Conservation (phyloP, 2,888 invertebrate genomes). For the Mamestra brassicae region DNA sequence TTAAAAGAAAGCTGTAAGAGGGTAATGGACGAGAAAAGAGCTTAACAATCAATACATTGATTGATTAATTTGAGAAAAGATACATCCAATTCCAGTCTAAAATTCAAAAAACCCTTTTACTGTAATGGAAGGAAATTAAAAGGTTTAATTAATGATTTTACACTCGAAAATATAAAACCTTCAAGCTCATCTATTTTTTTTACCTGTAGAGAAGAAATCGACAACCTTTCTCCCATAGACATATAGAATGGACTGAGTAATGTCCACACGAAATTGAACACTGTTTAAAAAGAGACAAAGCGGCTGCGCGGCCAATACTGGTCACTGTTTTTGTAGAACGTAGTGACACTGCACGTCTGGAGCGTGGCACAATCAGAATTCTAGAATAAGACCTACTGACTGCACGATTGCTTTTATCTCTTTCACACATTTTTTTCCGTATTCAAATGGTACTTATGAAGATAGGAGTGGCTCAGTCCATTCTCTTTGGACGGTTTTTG, state of each 20-base stretch:
- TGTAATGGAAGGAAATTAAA: slow-evolving; percentile 7
- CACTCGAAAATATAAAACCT: not conserved
- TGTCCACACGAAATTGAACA: no score
- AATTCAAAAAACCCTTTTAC: slow-evolving; percentile 11
- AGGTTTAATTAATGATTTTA: slow-evolving; percentile 24
- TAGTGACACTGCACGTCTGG: not conserved
- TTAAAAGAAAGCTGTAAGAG: not conserved
- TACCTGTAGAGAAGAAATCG: not conserved
- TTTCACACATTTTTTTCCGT: no score
- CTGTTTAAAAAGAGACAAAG: no score
- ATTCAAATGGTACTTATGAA: no score
- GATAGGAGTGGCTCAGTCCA: no score
- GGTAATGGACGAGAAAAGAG: slow-evolving; percentile 6
- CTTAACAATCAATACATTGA: slow-evolving; percentile 6
- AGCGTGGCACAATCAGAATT: not conserved
- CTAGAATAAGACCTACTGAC: not conserved
- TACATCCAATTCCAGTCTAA: not conserved
- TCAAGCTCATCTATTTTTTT: not conserved
- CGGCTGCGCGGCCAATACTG: no score
- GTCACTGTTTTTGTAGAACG: no score
- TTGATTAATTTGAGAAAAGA: not conserved
- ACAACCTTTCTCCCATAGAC: not conserved
- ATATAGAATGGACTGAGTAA: not conserved
- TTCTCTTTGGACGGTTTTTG: no score
- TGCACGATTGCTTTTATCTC: not conserved